Conservation (phyloP, 2,113 vertebrate genomes). For the Tragulus kanchil region DNA sequence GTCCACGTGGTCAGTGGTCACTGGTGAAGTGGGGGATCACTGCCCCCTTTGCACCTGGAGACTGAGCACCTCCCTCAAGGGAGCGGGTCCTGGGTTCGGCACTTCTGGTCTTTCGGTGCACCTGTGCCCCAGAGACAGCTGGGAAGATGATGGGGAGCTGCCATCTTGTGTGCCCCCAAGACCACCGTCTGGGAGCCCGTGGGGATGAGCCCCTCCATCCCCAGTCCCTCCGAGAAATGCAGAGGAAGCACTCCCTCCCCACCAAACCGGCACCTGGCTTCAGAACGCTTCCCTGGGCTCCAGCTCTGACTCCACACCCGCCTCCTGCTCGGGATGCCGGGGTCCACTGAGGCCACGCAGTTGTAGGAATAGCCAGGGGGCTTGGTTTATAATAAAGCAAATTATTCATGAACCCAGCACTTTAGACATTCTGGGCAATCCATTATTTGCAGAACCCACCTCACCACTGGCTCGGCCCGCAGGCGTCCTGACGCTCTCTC, state of each 20-base stretch:
- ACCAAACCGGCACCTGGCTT: not conserved
- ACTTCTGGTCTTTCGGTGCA: fast-evolving
- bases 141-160: fast-evolving
- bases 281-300: not conserved
- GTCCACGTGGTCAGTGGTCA: not conserved
- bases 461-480: too few species aligned
- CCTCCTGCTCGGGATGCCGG: fast-evolving
- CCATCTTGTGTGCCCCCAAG: not conserved
- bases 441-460: not conserved
- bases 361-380: not conserved
- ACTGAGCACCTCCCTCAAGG: fast-evolving
- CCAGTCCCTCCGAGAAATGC: too few species aligned
- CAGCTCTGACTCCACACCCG: fast-evolving
- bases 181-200: not conserved
- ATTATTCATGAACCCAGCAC: too few species aligned
- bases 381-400: not conserved
- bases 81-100: fast-evolving
- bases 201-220: not conserved
- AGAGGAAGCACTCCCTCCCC: too few species aligned
- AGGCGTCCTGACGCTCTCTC: fast-evolving
- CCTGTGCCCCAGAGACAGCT: not conserved
- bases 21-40: fast-evolving
- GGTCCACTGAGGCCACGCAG: fast-evolving
- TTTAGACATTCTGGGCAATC: fast-evolving
- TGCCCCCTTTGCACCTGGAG: not conserved